Evolutionary conservation across 2,888 invertebrate species (phyloP), one percentile per base, ranked within the genome.

Genomic region (Watsonalla binaria): DNA sequence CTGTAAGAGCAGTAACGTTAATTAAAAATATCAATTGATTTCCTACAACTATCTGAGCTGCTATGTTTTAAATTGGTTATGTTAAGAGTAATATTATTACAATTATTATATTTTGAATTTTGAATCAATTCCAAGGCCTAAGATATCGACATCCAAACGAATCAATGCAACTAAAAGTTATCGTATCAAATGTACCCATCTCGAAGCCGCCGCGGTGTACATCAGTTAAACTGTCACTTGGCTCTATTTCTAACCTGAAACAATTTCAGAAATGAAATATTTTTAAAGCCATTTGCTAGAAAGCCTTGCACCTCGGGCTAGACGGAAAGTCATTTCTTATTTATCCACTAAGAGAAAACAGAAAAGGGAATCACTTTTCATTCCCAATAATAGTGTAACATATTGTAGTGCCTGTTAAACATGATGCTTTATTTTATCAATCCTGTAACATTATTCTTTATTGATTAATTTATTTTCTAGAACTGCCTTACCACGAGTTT

Each of bases 251-350:
- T 80, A 84, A 78, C 82, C 82, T 72, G 82, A 82, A 85, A 85
- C 86, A 83, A 83, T 88, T 84, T 78, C 72, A 76, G 81, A 85
- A 86, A 85, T 88, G 86, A 82, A 87, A 86, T 86, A 87, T 88
- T 87, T 87, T 87, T 84, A 82, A 83, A 77, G 76, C 82, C 80
- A 87, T 88, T 87, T 82, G 78, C 80, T 82, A 81, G 86, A 88
- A 80, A 88, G 86, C 82, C 82, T 83, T 83, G 70, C 65, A 69
- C 76, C 66, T 71, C 70, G 68, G 65, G 71, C 68, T 71, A 70
- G 76, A 76, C 71, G 70, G 59, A 66, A 65, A 63, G 73, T 80
- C 72, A 81, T 83, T 80, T 78, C 82, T 82, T 86, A 84, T 87
- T 83, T 80, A 81, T 66, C 66, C 53, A 51, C 54, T 60, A 39